Percentiles rank a stretch among this genome's conserved stretches.
Evolutionary conservation across 2,888 invertebrate genomes (phyloP).

Genomic region (Philopedon plagiatum): DNA sequence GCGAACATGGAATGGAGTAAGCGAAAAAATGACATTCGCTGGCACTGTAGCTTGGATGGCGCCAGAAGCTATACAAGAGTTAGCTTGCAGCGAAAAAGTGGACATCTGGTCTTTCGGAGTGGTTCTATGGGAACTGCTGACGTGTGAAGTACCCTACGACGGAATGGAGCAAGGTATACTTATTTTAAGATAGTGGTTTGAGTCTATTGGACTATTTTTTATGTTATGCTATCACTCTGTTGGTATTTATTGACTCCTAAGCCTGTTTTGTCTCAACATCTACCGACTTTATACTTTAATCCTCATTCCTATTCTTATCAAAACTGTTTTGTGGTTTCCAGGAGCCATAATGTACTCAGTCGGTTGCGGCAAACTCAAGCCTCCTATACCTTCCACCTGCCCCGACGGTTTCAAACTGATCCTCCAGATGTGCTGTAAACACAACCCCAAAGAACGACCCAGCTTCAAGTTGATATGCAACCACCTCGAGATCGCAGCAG

Average conservation of each 20-base stretch:
- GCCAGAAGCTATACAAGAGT: conserved; percentile 97
- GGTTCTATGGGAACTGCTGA: conserved; percentile 97
- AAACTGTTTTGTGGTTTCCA: conserved; percentile 18
- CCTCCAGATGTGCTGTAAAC: conserved; percentile 93
- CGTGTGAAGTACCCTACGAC: conserved; percentile 93
- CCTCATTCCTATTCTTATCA: too few species aligned
- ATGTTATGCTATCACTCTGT: not conserved
- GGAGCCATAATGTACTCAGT: conserved; percentile 99
- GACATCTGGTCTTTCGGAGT: conserved; percentile 99
- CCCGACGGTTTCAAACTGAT: conserved; percentile 91
- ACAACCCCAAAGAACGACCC: conserved; percentile 90
- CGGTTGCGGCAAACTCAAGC: conserved; percentile 91
- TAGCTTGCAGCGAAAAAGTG: conserved; percentile 97
- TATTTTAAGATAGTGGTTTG: not conserved
- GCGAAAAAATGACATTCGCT: conserved; percentile 97
- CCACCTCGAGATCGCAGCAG: conserved; percentile 92
- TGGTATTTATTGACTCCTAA: not conserved
- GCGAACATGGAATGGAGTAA: conserved; percentile 94
- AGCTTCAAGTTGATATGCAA: conserved; percentile 92
- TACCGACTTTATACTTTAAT: too few species aligned
- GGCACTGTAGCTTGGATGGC: conserved; percentile 99
- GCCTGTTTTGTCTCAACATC: too few species aligned
- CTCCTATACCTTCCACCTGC: conserved; percentile 92
- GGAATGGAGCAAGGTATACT: conserved; percentile 68
- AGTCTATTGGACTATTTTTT: not conserved